Base-by-base conservation (phyloP, 2,113 vertebrate genomes). In the Trogon melanurus region DNA sequence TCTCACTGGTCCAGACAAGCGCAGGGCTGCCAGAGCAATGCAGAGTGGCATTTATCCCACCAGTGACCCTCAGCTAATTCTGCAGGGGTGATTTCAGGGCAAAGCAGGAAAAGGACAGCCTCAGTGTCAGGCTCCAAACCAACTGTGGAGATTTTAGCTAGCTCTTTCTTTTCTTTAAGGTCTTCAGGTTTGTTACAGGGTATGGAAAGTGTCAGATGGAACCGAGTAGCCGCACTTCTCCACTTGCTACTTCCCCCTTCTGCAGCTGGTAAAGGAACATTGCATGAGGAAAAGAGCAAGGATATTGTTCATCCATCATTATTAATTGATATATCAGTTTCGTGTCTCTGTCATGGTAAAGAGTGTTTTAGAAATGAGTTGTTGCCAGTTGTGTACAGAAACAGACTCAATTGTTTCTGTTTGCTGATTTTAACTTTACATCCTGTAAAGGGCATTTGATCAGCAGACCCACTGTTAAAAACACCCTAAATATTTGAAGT, bases 61-160 rank as follows among this genome's bases (percentile, higher is more conserved):
- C 69, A 32, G 21, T 89, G 83, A 95, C 72, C 53, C 72, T 79
- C 79, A 74, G 56, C 65, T 78, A 74, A 81, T 88, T 66, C 51
- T 80, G 36, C 8, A 2, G 23, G 53, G 47, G 13, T 90, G 47
- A 80, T 85, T 13, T 62, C 13, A 38, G 86, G 94, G 53, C 69
- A 92, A 67, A 86, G 41, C 47, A 81, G 69, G 69, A 32, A 78
- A 92, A 95, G 86, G 76, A 79, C 94, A 89, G 72, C 44, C 18
- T 47, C 56, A 32, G 16, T 47, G 30, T 74, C 36, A 84, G 74
- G 26, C n/a, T 72, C 32, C 36, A 73, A 48, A 38, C 19, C 71
- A 70, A 10, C 17, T 5, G 30, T 34, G 32, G 70, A 62, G 45
- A 45, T 66, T 91, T 45, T 36, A 90, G 29, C 47, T 50, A 2